phyloP scores from a whole-genome alignment of 2,797 vertebrate genomes.

The Darevskia mixta region DNA sequence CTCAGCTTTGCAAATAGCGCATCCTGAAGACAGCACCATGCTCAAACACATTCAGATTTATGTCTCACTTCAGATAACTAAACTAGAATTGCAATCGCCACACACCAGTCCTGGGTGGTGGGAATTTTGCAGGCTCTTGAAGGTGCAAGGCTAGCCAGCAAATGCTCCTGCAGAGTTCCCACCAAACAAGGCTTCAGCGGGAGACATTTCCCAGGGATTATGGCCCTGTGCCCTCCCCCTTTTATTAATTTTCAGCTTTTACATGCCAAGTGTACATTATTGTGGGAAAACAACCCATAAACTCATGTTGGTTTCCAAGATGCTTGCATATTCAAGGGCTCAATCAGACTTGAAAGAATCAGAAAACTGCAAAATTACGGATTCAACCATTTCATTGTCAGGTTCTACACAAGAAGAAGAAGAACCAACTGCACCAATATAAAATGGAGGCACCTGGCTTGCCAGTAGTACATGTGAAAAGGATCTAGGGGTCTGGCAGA shows the following conservation, averaged over 20 bases:
- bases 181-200: background rate
- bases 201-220: background rate
- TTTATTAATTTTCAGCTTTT: background rate
- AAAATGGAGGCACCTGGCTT: no score
- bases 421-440: no score
- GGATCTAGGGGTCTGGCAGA: no score
- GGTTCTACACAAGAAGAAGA: no score
- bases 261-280: background rate
- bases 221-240: no score
- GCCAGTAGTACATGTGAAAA: no score
- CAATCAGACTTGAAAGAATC: background rate
- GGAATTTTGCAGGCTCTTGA: background rate
- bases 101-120: background rate
- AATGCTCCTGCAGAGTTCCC: background rate
- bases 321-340: background rate
- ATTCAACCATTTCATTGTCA: background rate
- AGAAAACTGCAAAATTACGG: background rate
- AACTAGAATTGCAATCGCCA: background rate
- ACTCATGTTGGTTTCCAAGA: background rate
- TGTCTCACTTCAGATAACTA: background rate
- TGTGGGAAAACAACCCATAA: background rate
- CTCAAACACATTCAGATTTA: background rate
- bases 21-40: background rate
- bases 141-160: background rate
- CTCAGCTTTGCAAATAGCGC: constrained; percentile 1